phyloP scores from a whole-genome alignment of 2,113 vertebrate species.

The Alexandromys fortis region DNA sequence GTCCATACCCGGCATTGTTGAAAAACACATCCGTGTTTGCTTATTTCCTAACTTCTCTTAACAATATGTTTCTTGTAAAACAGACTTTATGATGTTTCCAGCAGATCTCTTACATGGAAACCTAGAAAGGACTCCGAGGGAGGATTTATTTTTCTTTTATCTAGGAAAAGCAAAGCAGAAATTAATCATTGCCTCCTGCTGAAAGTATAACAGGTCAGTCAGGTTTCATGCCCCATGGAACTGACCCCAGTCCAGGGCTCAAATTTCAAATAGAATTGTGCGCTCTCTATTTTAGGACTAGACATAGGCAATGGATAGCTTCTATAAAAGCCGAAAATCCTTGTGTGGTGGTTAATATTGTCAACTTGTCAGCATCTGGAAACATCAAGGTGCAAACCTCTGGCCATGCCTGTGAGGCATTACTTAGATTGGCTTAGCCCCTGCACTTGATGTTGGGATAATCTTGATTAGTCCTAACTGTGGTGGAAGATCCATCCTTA shows the following conservation, averaged over 20 bases:
- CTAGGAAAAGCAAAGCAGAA: not conserved
- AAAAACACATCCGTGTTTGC: not conserved
- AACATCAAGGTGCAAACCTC: not conserved
- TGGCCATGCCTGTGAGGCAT: not conserved
- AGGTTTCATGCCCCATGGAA: conserved; percentile 6
- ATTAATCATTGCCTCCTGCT: not conserved
- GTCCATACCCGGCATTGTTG: not conserved
- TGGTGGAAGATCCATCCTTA: too few species aligned
- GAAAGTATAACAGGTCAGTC: not conserved
- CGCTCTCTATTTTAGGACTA: not conserved
- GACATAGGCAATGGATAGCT: not conserved
- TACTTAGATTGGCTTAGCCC: not conserved
- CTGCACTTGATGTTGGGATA: not conserved
- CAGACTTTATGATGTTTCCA: conserved; percentile 10
- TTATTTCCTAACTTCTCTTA: conserved; percentile 16
- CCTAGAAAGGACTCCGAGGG: not conserved
- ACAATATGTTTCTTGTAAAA: not conserved
- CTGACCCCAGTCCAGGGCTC: not conserved
- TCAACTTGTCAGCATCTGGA: not conserved
- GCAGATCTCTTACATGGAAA: conserved; percentile 19
- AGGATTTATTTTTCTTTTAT: conserved; percentile 35
- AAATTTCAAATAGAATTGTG: conserved; percentile 40
- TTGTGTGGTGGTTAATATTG: not conserved
- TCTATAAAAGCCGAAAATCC: conserved; percentile 7
- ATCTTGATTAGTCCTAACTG: not conserved